Evolutionary conservation across 2,888 invertebrate genomes (phyloP).

Genomic region (Volucella zonaria): DNA sequence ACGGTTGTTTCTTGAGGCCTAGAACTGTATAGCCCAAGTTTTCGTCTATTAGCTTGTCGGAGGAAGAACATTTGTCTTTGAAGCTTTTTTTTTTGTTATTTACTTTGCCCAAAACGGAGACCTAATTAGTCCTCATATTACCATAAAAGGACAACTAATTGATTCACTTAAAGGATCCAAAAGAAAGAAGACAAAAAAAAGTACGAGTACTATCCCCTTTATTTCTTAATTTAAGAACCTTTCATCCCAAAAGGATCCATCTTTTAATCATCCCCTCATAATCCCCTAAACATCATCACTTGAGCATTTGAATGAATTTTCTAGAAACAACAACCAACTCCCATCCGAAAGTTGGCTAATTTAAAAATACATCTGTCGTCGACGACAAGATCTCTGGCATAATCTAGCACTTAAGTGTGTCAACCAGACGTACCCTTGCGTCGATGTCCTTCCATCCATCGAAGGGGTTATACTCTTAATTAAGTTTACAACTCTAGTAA

Average conservation of each 20-base stretch:
- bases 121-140: too few relatives aligned
- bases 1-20: too few relatives aligned
- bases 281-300: neutral
- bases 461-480: constrained; percentile 46
- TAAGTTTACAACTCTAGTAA: constrained; percentile 45
- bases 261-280: neutral
- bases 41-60: too few relatives aligned
- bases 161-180: too few relatives aligned
- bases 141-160: too few relatives aligned
- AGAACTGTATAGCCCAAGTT: too few relatives aligned
- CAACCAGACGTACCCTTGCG: constrained; percentile 23
- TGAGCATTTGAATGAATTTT: too few relatives aligned
- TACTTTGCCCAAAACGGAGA: too few relatives aligned
- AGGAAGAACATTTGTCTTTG: too few relatives aligned
- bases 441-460: neutral
- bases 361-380: constrained; percentile 63
- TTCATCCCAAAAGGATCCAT: neutral
- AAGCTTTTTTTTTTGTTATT: too few relatives aligned
- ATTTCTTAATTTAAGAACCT: constrained; percentile 24
- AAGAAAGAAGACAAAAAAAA: too few relatives aligned
- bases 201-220: neutral
- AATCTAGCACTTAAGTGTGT: constrained; percentile 67
- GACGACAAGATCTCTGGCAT: constrained; percentile 42
- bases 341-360: constrained; percentile 40
- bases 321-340: constrained; percentile 6